These are phyloP conservation scores for Resseliella maxima DNA, from an alignment of 2,888 invertebrate species.

Conservation along the genomic window DNA sequence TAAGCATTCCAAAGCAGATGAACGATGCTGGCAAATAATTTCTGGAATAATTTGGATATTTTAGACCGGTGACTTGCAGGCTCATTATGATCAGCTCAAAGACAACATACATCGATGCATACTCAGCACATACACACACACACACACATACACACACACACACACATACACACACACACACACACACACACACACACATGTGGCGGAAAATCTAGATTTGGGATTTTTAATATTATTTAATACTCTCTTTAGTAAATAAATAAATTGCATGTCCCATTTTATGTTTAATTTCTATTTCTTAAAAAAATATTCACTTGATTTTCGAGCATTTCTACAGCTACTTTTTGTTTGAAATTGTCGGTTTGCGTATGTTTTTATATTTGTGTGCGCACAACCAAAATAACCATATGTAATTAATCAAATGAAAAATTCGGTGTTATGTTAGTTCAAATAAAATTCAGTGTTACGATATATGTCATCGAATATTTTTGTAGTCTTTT, in stretches of 20 bases:
- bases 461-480: slow-evolving; percentile 15
- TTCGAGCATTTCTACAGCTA: background rate
- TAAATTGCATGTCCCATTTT: too few relatives aligned
- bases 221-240: background rate
- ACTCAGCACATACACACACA: background rate
- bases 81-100: background rate
- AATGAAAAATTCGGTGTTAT: background rate
- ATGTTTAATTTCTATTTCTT: too few relatives aligned
- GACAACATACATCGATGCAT: background rate
- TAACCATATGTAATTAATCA: slow-evolving; percentile 14
- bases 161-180: too few relatives aligned
- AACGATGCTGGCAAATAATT: slow-evolving; percentile 77
- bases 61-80: slow-evolving; percentile 6
- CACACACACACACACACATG: too few relatives aligned
- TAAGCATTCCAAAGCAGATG: slow-evolving; percentile 80
- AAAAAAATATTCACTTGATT: too few relatives aligned
- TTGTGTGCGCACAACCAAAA: background rate
- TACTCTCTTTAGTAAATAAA: background rate
- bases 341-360: background rate
- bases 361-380: background rate
- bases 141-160: background rate
- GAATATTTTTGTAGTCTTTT: background rate
- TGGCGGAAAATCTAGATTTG: too few relatives aligned
- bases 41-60: background rate
- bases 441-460: background rate